These are phyloP conservation scores for Lordiphosa andalusiaca DNA, from an alignment of 2,888 invertebrate species.

Conservation along the genomic window DNA sequence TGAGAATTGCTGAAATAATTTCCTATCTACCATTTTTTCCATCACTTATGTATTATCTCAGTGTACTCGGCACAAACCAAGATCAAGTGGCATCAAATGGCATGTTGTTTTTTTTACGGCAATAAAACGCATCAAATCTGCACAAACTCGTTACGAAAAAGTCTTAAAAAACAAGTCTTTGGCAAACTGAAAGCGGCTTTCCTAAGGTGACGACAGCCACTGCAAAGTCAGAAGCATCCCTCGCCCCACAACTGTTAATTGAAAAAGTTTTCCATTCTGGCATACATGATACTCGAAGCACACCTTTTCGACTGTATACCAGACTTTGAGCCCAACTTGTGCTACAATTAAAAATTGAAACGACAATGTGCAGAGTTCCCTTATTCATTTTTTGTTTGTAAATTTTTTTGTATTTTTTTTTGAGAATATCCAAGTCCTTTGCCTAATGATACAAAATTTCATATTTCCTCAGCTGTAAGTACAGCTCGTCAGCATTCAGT, in stretches of 20 bases:
- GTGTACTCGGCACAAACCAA: not conserved
- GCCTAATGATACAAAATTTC: conserved; percentile 42
- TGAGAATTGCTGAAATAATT: no score
- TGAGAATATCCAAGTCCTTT: conserved; percentile 17
- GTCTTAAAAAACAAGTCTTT: conserved; percentile 49
- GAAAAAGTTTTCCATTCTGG: conserved; percentile 59
- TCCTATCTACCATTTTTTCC: no score
- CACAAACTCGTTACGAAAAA: conserved; percentile 51
- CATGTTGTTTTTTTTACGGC: conserved; percentile 6
- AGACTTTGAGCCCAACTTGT: conserved; percentile 6
- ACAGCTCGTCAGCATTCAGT: conserved; percentile 15
- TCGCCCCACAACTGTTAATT: conserved; percentile 61
- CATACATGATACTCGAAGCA: conserved; percentile 22
- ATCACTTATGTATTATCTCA: no score
- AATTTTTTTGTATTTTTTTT: conserved; percentile 4
- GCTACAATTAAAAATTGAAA: conserved; percentile 48
- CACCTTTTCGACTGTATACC: conserved; percentile 39
- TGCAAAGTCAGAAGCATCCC: conserved; percentile 16
- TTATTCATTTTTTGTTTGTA: conserved; percentile 28
- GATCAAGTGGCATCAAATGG: conserved; percentile 40
- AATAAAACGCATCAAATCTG: conserved; percentile 52
- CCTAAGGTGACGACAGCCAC: conserved; percentile 20
- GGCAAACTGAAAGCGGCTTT: conserved; percentile 36
- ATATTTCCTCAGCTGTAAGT: conserved; percentile 5
- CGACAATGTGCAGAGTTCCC: conserved; percentile 35